Evolutionary conservation across 2,113 vertebrate genomes (phyloP), one percentile per base, ranked within the genome.

Genomic region (Cryptomyrus ogoouensis): DNA sequence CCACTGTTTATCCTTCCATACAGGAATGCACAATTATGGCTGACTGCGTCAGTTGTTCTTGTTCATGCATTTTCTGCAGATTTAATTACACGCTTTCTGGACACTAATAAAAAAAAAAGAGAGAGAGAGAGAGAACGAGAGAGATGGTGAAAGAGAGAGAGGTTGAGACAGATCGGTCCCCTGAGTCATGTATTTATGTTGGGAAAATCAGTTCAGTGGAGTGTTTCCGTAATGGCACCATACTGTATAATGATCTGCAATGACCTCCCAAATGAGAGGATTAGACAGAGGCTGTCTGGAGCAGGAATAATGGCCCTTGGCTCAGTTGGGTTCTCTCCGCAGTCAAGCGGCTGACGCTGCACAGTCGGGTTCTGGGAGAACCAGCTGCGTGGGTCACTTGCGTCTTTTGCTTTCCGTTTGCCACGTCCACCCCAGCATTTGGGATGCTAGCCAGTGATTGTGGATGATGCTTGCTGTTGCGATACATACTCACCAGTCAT

Each of bases 261-360:
- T 95, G 94, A 94, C 95, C 95, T 95, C 93, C 92, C 92, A 95
- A 95, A 95, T 94, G 95, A 95, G 93, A 93, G 93, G 95, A 95
- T 96, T 96, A 95, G 93, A 93, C 92, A 91, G 91, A 93, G 95
- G 92, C 94, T 92, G 93, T 91, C 91, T 92, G 92, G 93, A 90
- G 88, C 88, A 83, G 50, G 94, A 94, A 94, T 95, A 95, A 96
- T 94, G 93, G 92, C 94, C 93, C 44, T 24, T 49, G 80, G 88
- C 89, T 66, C 91, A 52, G 90, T 86, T 85, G 70, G 88, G 50
- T 87, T 89, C 87, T 91, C 92, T 90, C 93, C 91, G 91, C 90
- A 91, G 90, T 91, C 91, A 91, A 88, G 89, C 3, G 91, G 92
- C 93, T 93, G 93, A 94, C 94, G 91, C 92, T 88, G 91, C 93